Evolutionary conservation across 64 coral and sea anemone genomes (phyloP), one percentile per base, ranked within the genome.

Genomic region (Platygyra sinensis): DNA sequence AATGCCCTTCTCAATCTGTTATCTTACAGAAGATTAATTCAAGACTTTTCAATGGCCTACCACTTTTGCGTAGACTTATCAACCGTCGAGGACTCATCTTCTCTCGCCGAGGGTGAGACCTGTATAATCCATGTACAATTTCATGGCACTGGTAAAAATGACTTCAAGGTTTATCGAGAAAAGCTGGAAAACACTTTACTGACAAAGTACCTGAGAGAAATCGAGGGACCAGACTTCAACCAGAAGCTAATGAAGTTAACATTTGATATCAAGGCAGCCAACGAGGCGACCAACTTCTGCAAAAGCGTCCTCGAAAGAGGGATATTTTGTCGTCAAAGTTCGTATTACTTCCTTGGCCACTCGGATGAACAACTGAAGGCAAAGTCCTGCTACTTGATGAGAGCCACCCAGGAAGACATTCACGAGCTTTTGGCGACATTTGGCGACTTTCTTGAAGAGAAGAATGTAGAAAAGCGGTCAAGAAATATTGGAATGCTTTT

Each of bases 311-410:
- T 83, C 9, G 36, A 83, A 67, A 83, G 79, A 33, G 77, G 74
- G 59, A 62, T 82, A 57, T 57, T 89, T 49, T 83, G 87, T 78
- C 86, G 32, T 51, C 86, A 80, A 54, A 52, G 92, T 0, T 4
- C 72, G n/a, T 76, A 46, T 67, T 74, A 72, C 54, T 93, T 82
- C 32, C 67, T 93, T 13, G 86, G 92, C 31, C 92, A 93, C 62
- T 93, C 92, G 6, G 88, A 89, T 61, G 74, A 79, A 27, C 86
- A 93, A 55, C 78, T 93, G 19, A 89, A 67, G 67, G 49, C 75
- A 79, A 76, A 93, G 54, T 82, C 78, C 17, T 93, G 92, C 27
- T 93, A 89, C 42, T 75, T 93, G 52, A 63, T 93, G 36, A 87
- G 90, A 38, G 69, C 25, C 2, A 80, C 75, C 1, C 14, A 96